A percentile compares a stretch with the other conserved stretches of the same genome.
Evolutionary conservation across 2,888 invertebrate genomes (phyloP).

Genomic region (Philaethria dido): DNA sequence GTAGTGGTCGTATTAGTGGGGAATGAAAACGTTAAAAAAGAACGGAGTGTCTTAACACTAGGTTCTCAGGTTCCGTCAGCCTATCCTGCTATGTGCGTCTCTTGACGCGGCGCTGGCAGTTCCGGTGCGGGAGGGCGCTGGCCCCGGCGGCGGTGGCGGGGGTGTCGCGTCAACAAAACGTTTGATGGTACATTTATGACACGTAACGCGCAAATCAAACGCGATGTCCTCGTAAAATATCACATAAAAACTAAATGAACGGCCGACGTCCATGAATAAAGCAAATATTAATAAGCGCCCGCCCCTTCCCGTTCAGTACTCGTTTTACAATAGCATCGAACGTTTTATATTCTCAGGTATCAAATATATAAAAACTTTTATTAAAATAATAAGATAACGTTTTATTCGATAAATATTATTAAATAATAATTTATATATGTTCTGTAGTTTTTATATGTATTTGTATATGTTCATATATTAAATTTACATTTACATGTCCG

Average conservation of each 20-base stretch:
- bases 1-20: too few relatives aligned
- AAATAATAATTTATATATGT: too few relatives aligned
- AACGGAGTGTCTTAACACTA: not conserved
- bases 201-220: constrained; percentile 26
- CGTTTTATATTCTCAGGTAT: not conserved
- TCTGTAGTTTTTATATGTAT: too few relatives aligned
- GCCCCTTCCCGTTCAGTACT: not conserved
- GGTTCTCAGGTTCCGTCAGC: not conserved
- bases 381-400: too few relatives aligned
- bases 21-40: not conserved
- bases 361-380: too few relatives aligned
- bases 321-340: not conserved
- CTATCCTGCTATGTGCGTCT: too few relatives aligned
- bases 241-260: constrained; percentile 11
- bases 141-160: not conserved
- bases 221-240: constrained; percentile 18
- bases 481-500: too few relatives aligned
- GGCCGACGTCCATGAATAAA: constrained; percentile 12
- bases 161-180: constrained; percentile 6
- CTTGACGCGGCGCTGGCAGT: too few relatives aligned
- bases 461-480: too few relatives aligned
- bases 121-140: too few relatives aligned
- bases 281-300: not conserved
- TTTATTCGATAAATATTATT: too few relatives aligned
- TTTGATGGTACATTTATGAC: constrained; percentile 28